Percentiles rank a stretch among this genome's conserved stretches.
phyloP scores from a whole-genome alignment of 53 echinoderm and acorn worm species.

The Echinometra lucunter region DNA sequence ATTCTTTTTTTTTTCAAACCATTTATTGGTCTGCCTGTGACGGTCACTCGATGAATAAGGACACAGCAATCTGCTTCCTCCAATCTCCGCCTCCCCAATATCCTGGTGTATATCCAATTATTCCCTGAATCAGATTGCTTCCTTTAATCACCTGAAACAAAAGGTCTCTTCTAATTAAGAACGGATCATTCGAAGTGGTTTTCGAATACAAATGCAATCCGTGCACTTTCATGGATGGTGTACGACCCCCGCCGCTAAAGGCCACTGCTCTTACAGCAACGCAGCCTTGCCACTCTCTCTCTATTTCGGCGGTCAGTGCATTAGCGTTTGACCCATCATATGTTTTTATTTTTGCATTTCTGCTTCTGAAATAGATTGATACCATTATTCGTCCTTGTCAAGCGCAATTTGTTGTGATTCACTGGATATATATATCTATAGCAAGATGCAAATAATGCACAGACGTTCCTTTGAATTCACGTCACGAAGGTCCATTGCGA shows the following conservation, averaged over 20 bases:
- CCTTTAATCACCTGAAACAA: constrained; percentile 46
- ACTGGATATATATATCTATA: background rate
- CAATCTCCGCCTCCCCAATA: constrained; percentile 34
- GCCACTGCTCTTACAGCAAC: background rate
- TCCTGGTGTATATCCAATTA: constrained; percentile 38
- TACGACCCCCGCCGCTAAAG: background rate
- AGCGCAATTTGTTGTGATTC: background rate
- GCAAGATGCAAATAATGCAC: background rate
- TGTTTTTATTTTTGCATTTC: background rate
- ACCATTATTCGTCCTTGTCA: background rate
- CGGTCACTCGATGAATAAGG: background rate
- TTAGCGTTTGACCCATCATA: background rate
- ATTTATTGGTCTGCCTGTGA: background rate
- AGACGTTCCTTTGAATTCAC: background rate
- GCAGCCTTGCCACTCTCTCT: background rate
- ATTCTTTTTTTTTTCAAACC: background rate
- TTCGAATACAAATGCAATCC: constrained; percentile 48
- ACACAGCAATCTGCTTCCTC: background rate
- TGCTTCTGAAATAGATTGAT: background rate
- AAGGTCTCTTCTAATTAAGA: constrained; percentile 45
- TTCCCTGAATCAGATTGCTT: constrained; percentile 27
- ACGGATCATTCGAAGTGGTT: constrained; percentile 41
- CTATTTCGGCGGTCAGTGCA: constrained; percentile 20
- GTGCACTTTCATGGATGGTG: constrained; percentile 5
- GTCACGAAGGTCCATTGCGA: background rate